Conservation (phyloP, 2,888 invertebrate species). For the Phyto melanocephala region DNA sequence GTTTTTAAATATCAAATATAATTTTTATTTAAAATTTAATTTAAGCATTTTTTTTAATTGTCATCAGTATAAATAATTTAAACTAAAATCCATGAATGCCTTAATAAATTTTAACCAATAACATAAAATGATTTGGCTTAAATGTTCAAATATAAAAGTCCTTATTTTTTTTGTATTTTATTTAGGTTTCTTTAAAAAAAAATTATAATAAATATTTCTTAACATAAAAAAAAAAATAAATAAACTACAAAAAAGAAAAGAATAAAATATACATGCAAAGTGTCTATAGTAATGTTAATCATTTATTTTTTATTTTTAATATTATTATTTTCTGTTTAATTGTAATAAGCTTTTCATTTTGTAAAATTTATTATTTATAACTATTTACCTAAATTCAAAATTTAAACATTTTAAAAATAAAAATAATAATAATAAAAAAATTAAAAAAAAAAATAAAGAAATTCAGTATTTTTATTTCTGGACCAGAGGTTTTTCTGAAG, state of each 20-base stretch:
- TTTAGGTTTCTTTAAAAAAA: not conserved
- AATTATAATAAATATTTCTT: not conserved
- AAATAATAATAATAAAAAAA: slow-evolving; percentile 11
- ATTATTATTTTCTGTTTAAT: slow-evolving; percentile 37
- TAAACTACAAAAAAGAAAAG: too few species aligned
- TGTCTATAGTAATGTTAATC: slow-evolving; percentile 44
- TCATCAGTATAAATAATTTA: slow-evolving; percentile 35
- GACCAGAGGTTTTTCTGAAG: too few species aligned
- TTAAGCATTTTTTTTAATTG: slow-evolving; percentile 57
- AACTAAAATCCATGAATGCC: not conserved
- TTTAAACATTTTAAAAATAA: slow-evolving; percentile 45
- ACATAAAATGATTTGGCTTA: slow-evolving; percentile 8
- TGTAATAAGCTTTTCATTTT: slow-evolving; percentile 45
- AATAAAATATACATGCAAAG: slow-evolving; percentile 15
- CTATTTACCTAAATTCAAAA: slow-evolving; percentile 57
- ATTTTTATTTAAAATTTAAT: slow-evolving; percentile 46
- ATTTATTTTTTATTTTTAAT: slow-evolving; percentile 31
- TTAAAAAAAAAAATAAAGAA: not conserved
- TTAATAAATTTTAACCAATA: not conserved
- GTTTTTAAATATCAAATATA: slow-evolving; percentile 30
- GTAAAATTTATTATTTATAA: slow-evolving; percentile 61
- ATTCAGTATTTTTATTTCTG: not conserved
- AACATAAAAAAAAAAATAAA: not conserved
- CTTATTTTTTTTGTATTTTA: not conserved
- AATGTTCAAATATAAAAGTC: too few species aligned